Base-by-base conservation (phyloP, 2,113 vertebrate species). In the Callipepla californica region DNA sequence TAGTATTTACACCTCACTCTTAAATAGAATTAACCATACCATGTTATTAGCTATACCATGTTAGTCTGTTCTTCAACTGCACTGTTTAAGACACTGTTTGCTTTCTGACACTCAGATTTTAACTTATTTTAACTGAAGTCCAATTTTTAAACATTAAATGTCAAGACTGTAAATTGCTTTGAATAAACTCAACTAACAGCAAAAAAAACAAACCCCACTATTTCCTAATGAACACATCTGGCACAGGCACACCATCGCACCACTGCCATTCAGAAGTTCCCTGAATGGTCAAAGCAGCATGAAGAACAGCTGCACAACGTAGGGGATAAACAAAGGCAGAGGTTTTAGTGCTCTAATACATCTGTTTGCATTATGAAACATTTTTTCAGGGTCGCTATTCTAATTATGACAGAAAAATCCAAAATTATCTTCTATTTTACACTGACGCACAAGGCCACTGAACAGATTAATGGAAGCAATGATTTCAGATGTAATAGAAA, bases 211-310 rank as follows among this genome's bases (percentile, higher is more conserved):
- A 5, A 0, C 28, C 32, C 21, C 51, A 84, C 57, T 72, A 87
- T 62, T 76, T 79, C 47, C 67, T 38, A 87, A 93, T 48, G 87
- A 94, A 87, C 89, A 28, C 67, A 95, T 68, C 81, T 92, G 79
- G 59, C 36, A 63, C 47, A 91, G 77, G 89, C 66, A 58, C 5
- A 78, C 15, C 5, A 0, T 70, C 73, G 77, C 17, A 83, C 65
- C 73, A 70, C 0, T 61, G 85, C 61, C 61, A 75, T 78, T 87
- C 85, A 91, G 25, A 83, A 91, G 79, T 70, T 67, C 38, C 26
- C 69, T 42, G 57, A 85, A 74, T 22, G 47, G 4, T 12, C 51
- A 73, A 83, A 90, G 48, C 61, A 44, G 67, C 59, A 77, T 58
- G 21, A 51, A 69, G 69, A 65, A 67, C 50, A 95, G 69, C 68